phyloP scores from a whole-genome alignment of 1,140 invertebrate species.

The Semibalanus balanoides region DNA sequence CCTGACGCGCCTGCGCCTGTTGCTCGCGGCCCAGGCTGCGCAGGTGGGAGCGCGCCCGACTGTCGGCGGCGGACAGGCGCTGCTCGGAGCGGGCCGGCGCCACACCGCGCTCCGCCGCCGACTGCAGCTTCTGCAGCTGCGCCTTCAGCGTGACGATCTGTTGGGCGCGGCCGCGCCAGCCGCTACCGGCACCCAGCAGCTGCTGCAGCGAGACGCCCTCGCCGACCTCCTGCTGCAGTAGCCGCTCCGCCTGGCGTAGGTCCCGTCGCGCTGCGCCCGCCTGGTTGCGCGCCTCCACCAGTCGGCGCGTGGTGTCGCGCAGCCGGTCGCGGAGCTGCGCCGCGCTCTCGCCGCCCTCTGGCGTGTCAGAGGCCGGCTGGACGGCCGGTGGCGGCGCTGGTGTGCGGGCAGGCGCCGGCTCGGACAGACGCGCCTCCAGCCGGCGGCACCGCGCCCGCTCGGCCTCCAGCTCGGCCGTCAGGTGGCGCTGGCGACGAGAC shows the following conservation, averaged over 20 bases:
- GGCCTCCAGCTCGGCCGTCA: not conserved
- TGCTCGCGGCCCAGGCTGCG: not conserved
- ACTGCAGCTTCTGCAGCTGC: not conserved
- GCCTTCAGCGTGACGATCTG: not conserved
- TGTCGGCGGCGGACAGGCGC: not conserved
- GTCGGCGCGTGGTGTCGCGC: not conserved
- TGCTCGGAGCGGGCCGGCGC: not conserved
- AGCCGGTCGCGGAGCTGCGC: not conserved
- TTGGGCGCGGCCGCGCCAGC: not conserved
- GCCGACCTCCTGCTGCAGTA: not conserved
- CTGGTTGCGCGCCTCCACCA: conserved; percentile 1
- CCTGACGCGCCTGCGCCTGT: not conserved
- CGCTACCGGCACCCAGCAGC: not conserved
- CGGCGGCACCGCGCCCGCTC: not conserved
- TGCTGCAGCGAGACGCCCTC: not conserved
- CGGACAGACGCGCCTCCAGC: not conserved
- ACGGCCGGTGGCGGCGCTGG: too few species aligned
- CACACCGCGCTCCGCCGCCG: too few species aligned
- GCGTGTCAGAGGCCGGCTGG: not conserved
- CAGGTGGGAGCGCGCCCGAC: not conserved
- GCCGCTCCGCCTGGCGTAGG: not conserved
- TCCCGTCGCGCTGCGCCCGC: not conserved
- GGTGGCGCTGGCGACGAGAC: not conserved
- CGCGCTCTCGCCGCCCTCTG: not conserved
- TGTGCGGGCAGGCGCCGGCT: not conserved